Base-by-base conservation (phyloP, 2,888 invertebrate genomes). In the Melanargia galathea region DNA sequence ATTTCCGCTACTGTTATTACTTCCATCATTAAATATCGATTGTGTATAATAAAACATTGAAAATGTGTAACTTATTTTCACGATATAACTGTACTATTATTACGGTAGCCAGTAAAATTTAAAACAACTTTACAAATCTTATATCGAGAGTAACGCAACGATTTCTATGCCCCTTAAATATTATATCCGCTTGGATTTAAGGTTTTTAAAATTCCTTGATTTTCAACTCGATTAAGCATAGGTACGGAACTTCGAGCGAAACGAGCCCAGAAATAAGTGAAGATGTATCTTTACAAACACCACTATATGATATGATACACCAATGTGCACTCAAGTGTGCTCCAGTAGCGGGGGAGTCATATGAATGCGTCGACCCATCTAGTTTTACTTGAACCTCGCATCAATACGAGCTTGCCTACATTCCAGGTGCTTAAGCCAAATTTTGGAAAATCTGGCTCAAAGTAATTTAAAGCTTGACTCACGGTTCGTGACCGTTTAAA, bases 401-500 rank as follows among this genome's bases (percentile, higher is more conserved):
- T 5, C 22, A 16, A 6, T 5, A n/a, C 16, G 16, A n/a, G n/a
- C 26, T 26, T 43, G 13, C 54, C 24, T 33, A 57, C 45, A 18
- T 57, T 57, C 26, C 11, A 33, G 40, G 33, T 20, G 51, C 55
- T 55, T 40, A 40, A 18, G n/a, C 55, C 30, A 45, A 57, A 20
- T 45, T 43, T 45, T 30, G 30, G 33, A 46, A 57, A 57, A 45
- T 45, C 45, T 33, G 45, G 33, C 26, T 26, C n/a, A 56, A 26
- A 26, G 22, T 30, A 56, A 43, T 56, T 43, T 45, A 56, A 16
- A 43, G 22, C 30, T 30, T 56, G 48, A 62, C 30, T 62, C 49
- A 60, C 43, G 40, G 56, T 30, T 18, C 56, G 20, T 56, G 56
- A 57, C 43, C 56, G 48, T 16, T 62, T 57, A 57, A 57, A 57